phyloP scores from a whole-genome alignment of 2,113 vertebrate genomes.

The Bucco capensis region DNA sequence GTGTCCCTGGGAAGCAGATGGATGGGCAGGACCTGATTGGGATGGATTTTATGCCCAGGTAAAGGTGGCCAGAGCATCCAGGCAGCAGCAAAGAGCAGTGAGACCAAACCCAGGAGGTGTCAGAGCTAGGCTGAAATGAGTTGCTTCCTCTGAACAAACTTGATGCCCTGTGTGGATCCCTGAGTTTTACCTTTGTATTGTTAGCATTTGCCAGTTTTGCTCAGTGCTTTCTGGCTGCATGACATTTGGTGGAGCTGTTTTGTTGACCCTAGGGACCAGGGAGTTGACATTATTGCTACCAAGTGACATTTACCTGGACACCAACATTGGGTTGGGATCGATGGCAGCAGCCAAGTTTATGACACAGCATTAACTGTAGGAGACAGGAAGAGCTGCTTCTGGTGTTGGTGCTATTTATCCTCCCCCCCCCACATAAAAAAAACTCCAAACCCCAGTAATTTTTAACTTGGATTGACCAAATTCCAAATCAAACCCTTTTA shows the following conservation, averaged over 20 bases:
- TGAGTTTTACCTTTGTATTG: neutral
- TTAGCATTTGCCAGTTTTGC: neutral
- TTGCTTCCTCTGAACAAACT: neutral
- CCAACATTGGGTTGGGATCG: neutral
- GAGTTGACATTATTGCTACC: neutral
- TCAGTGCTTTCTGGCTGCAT: neutral
- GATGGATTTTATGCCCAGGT: neutral
- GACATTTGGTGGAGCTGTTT: neutral
- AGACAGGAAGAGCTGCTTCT: neutral
- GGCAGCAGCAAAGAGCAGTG: neutral
- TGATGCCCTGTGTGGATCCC: neutral
- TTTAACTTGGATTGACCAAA: neutral
- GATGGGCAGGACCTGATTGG: accelerated
- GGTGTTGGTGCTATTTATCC: neutral
- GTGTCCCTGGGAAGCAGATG: accelerated
- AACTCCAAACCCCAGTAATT: no score
- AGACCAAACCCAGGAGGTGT: neutral
- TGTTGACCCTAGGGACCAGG: neutral
- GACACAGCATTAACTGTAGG: neutral
- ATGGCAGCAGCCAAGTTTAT: neutral
- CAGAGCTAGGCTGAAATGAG: neutral
- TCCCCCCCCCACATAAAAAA: no score
- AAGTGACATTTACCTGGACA: neutral
- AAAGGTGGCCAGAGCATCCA: neutral
- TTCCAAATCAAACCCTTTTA: neutral